Evolutionary conservation across 1,140 invertebrate genomes (phyloP).

Genomic region (Sipha flava): DNA sequence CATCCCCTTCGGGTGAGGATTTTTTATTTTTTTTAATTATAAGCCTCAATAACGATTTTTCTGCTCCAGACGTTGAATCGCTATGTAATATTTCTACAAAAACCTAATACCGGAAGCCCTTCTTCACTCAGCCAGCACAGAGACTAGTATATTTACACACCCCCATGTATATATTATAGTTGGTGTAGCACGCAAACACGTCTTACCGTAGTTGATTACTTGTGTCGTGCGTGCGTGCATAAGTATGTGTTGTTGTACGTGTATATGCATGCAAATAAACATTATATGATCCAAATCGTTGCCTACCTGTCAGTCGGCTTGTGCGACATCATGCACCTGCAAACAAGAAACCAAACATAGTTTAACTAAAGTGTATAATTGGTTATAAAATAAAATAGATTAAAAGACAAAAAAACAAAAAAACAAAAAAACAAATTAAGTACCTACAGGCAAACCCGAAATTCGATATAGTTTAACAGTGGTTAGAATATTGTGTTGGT

Average conservation of each 20-base stretch:
- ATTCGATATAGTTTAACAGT: slow-evolving; percentile 34
- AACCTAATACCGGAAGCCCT: neutral
- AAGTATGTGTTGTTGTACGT: too few species aligned
- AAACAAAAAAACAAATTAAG: slow-evolving; percentile 21
- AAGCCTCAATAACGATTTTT: slow-evolving; percentile 16
- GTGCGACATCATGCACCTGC: slow-evolving; percentile 42
- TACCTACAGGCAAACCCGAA: slow-evolving; percentile 15
- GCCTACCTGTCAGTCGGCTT: slow-evolving; percentile 41
- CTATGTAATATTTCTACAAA: neutral
- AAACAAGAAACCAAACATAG: slow-evolving; percentile 40
- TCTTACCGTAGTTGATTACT: neutral
- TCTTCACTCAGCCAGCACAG: neutral
- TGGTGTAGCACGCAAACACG: neutral
- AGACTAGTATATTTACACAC: too few species aligned
- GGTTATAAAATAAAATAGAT: neutral
- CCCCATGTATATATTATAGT: too few species aligned
- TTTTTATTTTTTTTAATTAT: slow-evolving; percentile 20
- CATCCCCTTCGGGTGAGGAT: neutral
- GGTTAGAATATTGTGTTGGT: neutral
- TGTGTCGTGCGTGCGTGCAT: neutral
- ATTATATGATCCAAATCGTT: slow-evolving; percentile 25
- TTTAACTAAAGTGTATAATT: slow-evolving; percentile 36
- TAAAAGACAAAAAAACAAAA: neutral
- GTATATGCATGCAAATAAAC: neutral
- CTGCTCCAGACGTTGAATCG: neutral